These are phyloP conservation scores for Petaurus breviceps DNA, from an alignment of 2,113 vertebrate genomes.

Conservation along the genomic window DNA sequence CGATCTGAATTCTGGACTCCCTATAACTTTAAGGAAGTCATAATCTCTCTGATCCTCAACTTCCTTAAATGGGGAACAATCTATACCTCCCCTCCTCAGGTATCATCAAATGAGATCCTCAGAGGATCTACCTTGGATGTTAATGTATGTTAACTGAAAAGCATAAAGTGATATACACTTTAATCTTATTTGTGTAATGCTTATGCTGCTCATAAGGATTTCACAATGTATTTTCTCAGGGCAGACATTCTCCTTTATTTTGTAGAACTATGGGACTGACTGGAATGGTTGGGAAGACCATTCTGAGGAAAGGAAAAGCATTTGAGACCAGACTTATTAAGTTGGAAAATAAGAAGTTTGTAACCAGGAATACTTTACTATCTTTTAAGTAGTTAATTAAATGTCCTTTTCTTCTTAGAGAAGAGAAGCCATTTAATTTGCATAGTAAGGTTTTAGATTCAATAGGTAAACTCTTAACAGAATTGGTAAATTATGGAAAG, in stretches of 20 bases:
- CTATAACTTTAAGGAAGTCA: not conserved
- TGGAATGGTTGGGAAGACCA: not conserved
- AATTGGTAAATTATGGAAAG: not conserved
- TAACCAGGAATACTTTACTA: not conserved
- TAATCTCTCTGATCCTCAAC: conserved; percentile 23
- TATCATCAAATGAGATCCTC: not conserved
- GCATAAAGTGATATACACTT: not conserved
- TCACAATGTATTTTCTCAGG: not conserved
- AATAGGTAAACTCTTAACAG: not conserved
- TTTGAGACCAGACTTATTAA: not conserved
- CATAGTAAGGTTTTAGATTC: not conserved
- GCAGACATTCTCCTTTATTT: not conserved
- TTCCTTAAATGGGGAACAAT: conserved; percentile 15
- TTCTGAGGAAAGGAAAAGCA: not conserved
- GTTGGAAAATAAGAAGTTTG: not conserved
- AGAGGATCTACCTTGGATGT: not conserved
- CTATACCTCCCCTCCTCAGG: not conserved
- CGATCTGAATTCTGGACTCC: not conserved
- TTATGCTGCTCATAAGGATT: not conserved
- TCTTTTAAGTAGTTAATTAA: not conserved
- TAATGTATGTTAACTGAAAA: not conserved
- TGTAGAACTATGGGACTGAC: not conserved
- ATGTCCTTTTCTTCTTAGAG: not conserved
- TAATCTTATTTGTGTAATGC: not conserved
- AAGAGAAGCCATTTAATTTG: not conserved